A percentile compares a stretch with the other conserved stretches of the same genome.
Conservation (phyloP, 2,888 invertebrate genomes). For the Cephus rjabovi region DNA sequence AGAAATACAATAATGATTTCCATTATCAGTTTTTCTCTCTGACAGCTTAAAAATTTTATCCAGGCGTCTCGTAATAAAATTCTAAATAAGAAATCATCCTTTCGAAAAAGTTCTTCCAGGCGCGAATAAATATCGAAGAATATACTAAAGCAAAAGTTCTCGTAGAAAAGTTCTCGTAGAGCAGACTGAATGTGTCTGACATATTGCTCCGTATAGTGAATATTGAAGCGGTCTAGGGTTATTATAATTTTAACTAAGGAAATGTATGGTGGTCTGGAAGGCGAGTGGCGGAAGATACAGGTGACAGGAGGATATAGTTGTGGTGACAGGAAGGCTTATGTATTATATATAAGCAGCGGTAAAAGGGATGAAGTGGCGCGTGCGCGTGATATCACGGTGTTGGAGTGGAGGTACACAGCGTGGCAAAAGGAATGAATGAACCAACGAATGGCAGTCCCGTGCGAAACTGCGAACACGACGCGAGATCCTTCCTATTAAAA, state of each 20-base stretch:
- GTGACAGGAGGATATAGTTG: constrained; percentile 2
- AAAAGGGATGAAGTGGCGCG: not conserved
- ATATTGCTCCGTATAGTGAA: no score
- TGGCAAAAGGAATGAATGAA: not conserved
- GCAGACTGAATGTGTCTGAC: no score
- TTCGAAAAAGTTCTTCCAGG: no score
- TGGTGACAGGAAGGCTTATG: not conserved
- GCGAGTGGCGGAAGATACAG: not conserved
- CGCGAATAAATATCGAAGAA: no score
- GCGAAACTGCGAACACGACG: constrained; percentile 43
- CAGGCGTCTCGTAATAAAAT: no score
- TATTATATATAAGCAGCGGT: not conserved
- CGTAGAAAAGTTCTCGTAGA: no score
- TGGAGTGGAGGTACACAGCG: not conserved
- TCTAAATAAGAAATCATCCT: no score
- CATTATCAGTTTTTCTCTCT: no score
- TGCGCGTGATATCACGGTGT: not conserved
- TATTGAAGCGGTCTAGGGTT: not conserved
- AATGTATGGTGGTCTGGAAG: not conserved
- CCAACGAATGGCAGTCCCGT: constrained; percentile 39
- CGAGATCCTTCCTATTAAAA: constrained; percentile 25
- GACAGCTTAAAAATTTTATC: no score
- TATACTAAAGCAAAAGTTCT: no score
- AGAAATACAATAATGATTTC: no score
- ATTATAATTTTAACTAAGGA: not conserved